Evolutionary conservation across 2,888 invertebrate genomes (phyloP).

Genomic region (Agrochola lychnidis): DNA sequence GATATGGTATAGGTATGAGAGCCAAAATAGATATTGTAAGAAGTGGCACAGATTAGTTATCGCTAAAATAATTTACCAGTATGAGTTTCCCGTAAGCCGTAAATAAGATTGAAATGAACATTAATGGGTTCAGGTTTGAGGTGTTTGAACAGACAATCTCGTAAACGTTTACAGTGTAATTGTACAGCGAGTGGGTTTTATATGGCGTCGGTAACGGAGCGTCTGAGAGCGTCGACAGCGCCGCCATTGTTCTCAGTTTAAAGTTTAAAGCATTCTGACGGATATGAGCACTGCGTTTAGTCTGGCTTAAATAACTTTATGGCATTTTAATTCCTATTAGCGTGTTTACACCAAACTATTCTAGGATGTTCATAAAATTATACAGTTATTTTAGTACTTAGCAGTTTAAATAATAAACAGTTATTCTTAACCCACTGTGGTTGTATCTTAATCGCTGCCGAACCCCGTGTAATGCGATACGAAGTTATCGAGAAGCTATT

Average conservation of each 20-base stretch:
- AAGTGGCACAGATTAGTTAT: constrained; percentile 48
- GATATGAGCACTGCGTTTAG: constrained; percentile 63
- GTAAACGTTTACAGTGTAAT: constrained; percentile 61
- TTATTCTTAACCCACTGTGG: constrained; percentile 37
- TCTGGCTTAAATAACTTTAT: constrained; percentile 52
- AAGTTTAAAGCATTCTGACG: constrained; percentile 66
- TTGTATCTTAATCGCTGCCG: constrained; percentile 60
- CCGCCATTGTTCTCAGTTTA: constrained; percentile 71
- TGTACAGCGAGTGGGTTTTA: constrained; percentile 56
- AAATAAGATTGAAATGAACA: constrained; percentile 66
- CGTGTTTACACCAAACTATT: constrained; percentile 36
- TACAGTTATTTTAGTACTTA: constrained; percentile 29
- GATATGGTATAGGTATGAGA: constrained; percentile 36
- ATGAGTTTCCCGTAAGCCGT: constrained; percentile 58
- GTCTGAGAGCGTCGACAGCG: constrained; percentile 57
- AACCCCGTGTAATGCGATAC: constrained; percentile 69
- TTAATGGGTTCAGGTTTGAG: constrained; percentile 54
- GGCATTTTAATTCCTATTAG: constrained; percentile 37
- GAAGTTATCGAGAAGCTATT: constrained; percentile 68
- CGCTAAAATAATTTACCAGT: constrained; percentile 54
- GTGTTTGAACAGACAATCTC: constrained; percentile 62
- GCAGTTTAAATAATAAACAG: constrained; percentile 7
- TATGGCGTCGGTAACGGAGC: constrained; percentile 51
- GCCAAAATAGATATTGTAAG: constrained; percentile 38
- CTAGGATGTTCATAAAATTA: constrained; percentile 17